A percentile compares a stretch with the other conserved stretches of the same genome.
These are phyloP conservation scores for Dexiosoma caninum DNA, from an alignment of 2,888 invertebrate species.

Conservation along the genomic window DNA sequence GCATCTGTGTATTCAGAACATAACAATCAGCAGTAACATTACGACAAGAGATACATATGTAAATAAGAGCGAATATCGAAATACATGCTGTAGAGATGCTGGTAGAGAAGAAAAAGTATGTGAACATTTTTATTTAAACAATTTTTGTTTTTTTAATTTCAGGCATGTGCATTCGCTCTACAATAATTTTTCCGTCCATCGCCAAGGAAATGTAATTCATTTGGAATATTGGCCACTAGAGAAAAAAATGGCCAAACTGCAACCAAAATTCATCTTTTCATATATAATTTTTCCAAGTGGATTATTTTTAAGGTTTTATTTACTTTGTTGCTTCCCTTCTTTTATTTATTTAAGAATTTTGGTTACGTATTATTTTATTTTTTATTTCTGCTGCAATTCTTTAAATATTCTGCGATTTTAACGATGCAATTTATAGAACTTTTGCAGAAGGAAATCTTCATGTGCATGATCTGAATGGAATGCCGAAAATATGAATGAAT, in stretches of 20 bases:
- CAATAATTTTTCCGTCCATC: neutral
- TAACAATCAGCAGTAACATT: conserved; percentile 34
- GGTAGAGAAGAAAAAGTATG: conserved; percentile 19
- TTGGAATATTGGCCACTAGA: conserved; percentile 48
- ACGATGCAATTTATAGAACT: conserved; percentile 10
- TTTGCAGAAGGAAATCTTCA: conserved; percentile 6
- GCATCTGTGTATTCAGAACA: neutral
- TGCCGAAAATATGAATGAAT: conserved; percentile 12
- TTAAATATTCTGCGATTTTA: conserved; percentile 20
- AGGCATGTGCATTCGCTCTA: neutral
- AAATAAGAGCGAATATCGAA: conserved; percentile 69
- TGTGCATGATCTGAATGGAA: conserved; percentile 5
- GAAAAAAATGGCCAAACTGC: conserved; percentile 45
- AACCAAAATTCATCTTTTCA: conserved; percentile 30
- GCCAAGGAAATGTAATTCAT: conserved; percentile 35
- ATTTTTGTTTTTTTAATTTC: conserved; percentile 22
- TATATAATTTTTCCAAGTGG: conserved; percentile 13
- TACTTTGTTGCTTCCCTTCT: neutral
- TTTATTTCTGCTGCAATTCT: neutral
- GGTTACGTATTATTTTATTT: conserved; percentile 4
- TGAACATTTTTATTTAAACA: conserved; percentile 22
- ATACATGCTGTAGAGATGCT: neutral
- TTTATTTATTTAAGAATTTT: conserved; percentile 31
- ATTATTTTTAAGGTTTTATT: conserved; percentile 11
- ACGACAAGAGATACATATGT: conserved; percentile 72